phyloP scores from a whole-genome alignment of 2,888 invertebrate species.

The Byasa hedistus region DNA sequence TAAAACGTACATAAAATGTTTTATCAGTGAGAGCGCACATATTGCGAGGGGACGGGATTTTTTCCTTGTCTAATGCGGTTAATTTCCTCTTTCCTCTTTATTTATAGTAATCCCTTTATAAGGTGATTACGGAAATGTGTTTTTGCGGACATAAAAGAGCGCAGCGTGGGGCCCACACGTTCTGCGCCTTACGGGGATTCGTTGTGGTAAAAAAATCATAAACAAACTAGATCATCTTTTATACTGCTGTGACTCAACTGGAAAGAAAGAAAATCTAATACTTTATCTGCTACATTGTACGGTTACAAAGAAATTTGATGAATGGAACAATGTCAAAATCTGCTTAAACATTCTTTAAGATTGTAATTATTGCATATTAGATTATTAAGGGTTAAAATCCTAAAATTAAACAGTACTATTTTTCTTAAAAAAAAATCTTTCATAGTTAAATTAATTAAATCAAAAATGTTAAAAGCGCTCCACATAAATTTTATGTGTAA shows the following conservation, averaged over 20 bases:
- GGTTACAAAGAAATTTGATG: no score
- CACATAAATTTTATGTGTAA: no score
- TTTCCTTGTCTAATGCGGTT: slow-evolving; percentile 77
- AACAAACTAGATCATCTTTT: slow-evolving; percentile 35
- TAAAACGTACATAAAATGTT: slow-evolving; percentile 70
- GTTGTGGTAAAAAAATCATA: slow-evolving; percentile 43
- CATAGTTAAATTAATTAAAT: no score
- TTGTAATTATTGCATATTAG: no score
- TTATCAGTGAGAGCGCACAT: slow-evolving; percentile 78
- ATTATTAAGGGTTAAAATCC: no score
- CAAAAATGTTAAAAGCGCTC: no score
- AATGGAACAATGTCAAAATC: no score
- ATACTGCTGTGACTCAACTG: neutral
- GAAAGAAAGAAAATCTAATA: neutral
- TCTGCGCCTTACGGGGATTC: slow-evolving; percentile 53
- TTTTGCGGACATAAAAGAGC: slow-evolving; percentile 78
- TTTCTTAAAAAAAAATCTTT: no score
- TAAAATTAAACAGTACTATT: no score
- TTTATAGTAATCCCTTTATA: slow-evolving; percentile 81
- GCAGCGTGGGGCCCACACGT: slow-evolving; percentile 67
- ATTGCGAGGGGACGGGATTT: slow-evolving; percentile 75
- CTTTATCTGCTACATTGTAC: no score
- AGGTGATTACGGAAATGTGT: slow-evolving; percentile 81
- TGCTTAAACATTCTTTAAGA: no score
- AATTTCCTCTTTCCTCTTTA: slow-evolving; percentile 80